Evolutionary conservation across 2,113 vertebrate genomes (phyloP), one percentile per base, ranked within the genome.

Genomic region (Vimba vimba): DNA sequence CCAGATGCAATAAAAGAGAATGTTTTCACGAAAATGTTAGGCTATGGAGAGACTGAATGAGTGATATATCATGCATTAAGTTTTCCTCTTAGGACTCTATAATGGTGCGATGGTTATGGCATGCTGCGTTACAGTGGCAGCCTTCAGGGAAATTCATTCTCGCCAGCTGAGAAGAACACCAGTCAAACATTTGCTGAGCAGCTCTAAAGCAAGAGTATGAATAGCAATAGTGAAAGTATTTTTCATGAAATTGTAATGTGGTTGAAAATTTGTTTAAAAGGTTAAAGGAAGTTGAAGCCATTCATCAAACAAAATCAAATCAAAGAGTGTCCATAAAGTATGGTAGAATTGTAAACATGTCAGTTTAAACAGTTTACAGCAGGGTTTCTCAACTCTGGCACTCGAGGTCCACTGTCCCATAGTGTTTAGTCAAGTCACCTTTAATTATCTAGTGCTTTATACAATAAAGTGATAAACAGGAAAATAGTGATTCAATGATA

Each of bases 91-190:
- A 25, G 55, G 30, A 60, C 77, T 33, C 6, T 39, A 79, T 79
- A 60, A 60, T 60, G 55, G 27, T 6, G 30, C 1, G 9, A 55
- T 36, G 19, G 52, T 78, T 78, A 59, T 36, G 11, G 10, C 76
- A n/a, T 30, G n/a, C 52, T 39, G 4, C 30, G n/a, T 10, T 33
- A 30, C 30, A 79, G 11, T 36, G 52, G 55, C 30, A 39, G 52
- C 5, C 76, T 39, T 79, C 4, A n/a, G 77, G 77, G 77, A 60
- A 79, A 79, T 60, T 1, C n/a, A 39, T 60, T 59, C 11, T 79
- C 52, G 60, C 77, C 11, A 39, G 1, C 77, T 59, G 77, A 59
- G 52, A 79, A 11, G 21, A 60, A 59, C 21, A 60, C 4, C 19
- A 60, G 30, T n/a, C 55, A 79, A 60, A 59, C 55, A 60, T 79